Base-by-base conservation (phyloP, 2,888 invertebrate genomes). In the Protodeltote pygarga region DNA sequence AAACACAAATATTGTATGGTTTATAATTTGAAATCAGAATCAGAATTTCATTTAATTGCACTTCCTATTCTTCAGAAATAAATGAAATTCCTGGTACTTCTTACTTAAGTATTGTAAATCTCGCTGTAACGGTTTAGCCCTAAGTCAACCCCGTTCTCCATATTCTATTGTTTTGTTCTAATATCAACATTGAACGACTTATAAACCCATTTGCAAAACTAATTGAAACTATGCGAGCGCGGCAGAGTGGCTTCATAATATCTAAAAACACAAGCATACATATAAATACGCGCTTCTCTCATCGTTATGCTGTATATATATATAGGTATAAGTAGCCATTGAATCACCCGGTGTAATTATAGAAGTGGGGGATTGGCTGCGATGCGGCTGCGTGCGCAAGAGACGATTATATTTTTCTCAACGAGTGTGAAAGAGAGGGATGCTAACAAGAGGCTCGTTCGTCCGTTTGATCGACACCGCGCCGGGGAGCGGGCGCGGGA, bases 281-380 rank as follows among this genome's bases (percentile, higher is more conserved):
- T 81, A 86, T 79, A 84, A 81, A 88, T 79, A 82, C 79, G 75
- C 71, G 85, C 79, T 85, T 85, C 85, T 85, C 85, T 85, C 85
- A 81, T 87, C 89, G 87, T 89, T 89, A 88, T 88, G 79, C 82
- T 79, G 73, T 81, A 79, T 84, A 87, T 79, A 80, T 77, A 78
- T 85, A 89, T 86, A 90, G 81, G 83, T 89, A 90, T 90, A 90
- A 89, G 90, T 88, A 89, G 91, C 89, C 88, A 92, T 92, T 92
- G 92, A 92, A 92, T 92, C 91, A 91, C 90, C n/a, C 89, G 87
- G 83, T 89, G 91, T 92, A 92, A 92, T 92, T 92, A 92, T 92
- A 92, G 90, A 92, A 92, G 91, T 90, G 91, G 92, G 92, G 92
- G 91, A 90, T 91, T 90, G 91, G 90, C 89, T 91, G 89, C 85